phyloP scores from a whole-genome alignment of 2,888 invertebrate species.

The Habrosyne pyritoides region DNA sequence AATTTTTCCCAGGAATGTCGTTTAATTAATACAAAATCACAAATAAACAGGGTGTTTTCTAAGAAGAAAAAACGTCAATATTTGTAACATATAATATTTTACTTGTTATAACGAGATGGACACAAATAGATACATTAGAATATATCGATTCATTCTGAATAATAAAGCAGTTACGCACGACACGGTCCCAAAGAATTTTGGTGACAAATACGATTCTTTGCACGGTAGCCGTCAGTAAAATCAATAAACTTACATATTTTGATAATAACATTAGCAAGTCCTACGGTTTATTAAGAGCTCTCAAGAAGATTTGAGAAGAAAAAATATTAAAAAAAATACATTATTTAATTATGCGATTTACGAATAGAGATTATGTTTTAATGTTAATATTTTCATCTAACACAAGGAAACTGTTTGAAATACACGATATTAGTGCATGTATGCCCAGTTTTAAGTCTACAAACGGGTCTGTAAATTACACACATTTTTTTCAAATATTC shows the following conservation, averaged over 20 bases:
- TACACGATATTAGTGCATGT: no score
- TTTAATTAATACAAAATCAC: constrained; percentile 45
- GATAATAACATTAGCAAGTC: not conserved
- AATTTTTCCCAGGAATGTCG: constrained; percentile 53
- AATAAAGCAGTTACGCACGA: constrained; percentile 36
- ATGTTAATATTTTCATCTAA: no score
- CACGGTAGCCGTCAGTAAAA: constrained; percentile 3
- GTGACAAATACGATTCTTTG: constrained; percentile 21
- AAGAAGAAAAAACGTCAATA: constrained; percentile 47
- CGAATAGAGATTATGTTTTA: no score
- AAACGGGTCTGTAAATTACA: no score
- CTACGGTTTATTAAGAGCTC: not conserved
- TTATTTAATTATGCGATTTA: no score
- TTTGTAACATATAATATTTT: constrained; percentile 49
- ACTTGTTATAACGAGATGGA: constrained; percentile 38
- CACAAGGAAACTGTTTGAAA: no score
- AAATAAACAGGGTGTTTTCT: constrained; percentile 44
- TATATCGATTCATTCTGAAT: constrained; percentile 43
- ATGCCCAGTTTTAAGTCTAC: no score
- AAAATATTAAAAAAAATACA: constrained; percentile 10
- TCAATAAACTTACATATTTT: not conserved
- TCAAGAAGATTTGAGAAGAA: constrained; percentile 1
- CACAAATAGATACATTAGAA: constrained; percentile 48
- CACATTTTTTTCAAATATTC: no score
- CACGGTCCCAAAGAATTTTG: constrained; percentile 21